Base-by-base conservation (phyloP, 1,140 invertebrate genomes). In the Drosophila teissieri region DNA sequence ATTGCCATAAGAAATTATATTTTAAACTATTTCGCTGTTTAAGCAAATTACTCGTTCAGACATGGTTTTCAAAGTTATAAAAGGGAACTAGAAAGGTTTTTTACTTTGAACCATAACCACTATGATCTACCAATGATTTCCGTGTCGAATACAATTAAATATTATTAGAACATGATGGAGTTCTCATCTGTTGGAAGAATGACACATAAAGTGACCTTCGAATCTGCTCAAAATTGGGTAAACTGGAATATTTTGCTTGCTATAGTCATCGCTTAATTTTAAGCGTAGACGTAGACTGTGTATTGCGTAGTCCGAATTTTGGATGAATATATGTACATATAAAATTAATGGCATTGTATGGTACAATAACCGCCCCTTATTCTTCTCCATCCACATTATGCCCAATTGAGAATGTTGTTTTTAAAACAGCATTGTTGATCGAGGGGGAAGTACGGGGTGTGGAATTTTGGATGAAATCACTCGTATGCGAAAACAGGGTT, bases 301-400 rank as follows among this genome's bases (percentile, higher is more conserved):
- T 76, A 88, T 83, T 73, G 82, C 82, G 82, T 82, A 69, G 58
- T 76, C 60, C n/a, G 64, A 86, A 86, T 65, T 88, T 83, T 63
- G 49, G 58, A 37, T 63, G 64, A 83, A 78, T 68, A 78, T 68
- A 37, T 63, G 64, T 79, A 78, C 65, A 78, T 68, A 76, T 40
- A 89, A 73, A 67, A 76, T 67, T 61, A 67, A 65, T 85, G 62
- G 55, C 60, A 72, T 72, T 82, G 68, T 68, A 37, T 61, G 37
- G 55, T 49, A 36, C 39, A 45, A 42, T 40, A 57, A 37, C 42
- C 57, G 40, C 67, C 55, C 44, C 70, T 42, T 52, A 19, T 42
- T 44, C 15, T 36, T 40, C 44, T 36, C n/a, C 40, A 7, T 14
- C 19, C 44, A 58, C 17, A 53, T 45, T 19, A 34, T 46, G 19